Evolutionary conservation across 2,113 vertebrate genomes (phyloP).

Genomic region (Neotoma lepida): DNA sequence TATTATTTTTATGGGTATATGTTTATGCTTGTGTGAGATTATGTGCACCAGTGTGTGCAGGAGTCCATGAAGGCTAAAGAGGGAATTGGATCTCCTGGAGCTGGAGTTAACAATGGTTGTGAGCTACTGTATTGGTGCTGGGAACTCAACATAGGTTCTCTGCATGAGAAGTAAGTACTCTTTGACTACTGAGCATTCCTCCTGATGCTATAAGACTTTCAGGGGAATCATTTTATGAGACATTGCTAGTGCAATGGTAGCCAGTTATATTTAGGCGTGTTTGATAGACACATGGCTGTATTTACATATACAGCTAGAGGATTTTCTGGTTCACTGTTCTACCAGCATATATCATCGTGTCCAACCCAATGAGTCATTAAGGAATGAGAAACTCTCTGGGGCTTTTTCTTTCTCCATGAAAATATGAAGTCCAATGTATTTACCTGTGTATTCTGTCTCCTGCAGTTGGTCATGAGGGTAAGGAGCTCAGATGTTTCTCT

Average conservation of each 20-base stretch:
- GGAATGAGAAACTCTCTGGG: not conserved
- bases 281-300: not conserved
- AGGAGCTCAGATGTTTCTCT: constrained; percentile 84
- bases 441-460: constrained; percentile 26
- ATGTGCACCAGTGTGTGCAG: not conserved
- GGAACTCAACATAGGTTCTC: not conserved
- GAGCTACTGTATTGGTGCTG: not conserved
- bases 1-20: not conserved
- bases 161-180: not conserved
- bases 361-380: not conserved
- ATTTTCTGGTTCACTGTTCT: not conserved
- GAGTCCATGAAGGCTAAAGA: not conserved
- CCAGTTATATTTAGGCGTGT: not conserved
- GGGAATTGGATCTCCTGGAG: not conserved
- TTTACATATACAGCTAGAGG: not conserved
- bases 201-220: not conserved
- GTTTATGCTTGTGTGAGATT: not conserved
- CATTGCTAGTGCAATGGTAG: not conserved
- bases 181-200: not conserved
- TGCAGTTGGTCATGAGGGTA: constrained; percentile 89
- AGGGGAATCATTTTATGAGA: not conserved
- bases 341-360: not conserved
- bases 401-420: constrained; percentile 34
- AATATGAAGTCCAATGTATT: constrained; percentile 2
- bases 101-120: not conserved